phyloP scores from a whole-genome alignment of 2,888 invertebrate genomes.

The Lithophane socia region DNA sequence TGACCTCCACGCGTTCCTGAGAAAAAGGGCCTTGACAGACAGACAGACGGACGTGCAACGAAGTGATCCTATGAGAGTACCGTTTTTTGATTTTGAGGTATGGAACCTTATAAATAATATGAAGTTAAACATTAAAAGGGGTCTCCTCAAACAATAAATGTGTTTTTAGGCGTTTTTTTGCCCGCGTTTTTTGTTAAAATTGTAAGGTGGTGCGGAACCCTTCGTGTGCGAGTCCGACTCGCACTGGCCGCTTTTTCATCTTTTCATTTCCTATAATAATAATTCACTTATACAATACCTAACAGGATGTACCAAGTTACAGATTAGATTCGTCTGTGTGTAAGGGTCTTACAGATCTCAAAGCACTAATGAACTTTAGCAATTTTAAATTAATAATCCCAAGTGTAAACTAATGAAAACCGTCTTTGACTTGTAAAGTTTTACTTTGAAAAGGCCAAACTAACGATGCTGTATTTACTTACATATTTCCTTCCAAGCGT shows the following conservation, averaged over 20 bases:
- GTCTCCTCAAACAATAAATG: no score
- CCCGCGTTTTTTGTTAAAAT: no score
- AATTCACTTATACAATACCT: neutral
- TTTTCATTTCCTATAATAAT: neutral
- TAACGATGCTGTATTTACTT: constrained; percentile 16
- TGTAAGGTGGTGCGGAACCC: no score
- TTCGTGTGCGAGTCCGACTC: neutral
- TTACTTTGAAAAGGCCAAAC: constrained; percentile 10
- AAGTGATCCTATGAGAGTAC: no score
- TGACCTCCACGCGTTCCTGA: no score
- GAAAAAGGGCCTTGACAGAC: no score
- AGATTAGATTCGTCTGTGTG: neutral
- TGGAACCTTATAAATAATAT: no score
- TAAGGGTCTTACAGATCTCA: neutral
- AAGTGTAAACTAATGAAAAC: constrained; percentile 21
- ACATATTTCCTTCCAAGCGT: neutral
- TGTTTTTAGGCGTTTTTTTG: no score
- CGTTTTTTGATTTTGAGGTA: no score
- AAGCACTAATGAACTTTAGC: constrained; percentile 20
- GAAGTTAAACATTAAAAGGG: no score
- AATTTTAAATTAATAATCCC: constrained; percentile 26
- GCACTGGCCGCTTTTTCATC: neutral
- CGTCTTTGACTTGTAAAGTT: constrained; percentile 19
- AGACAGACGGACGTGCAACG: no score
- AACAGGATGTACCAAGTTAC: no score